Conservation (phyloP, 2,797 vertebrate species). For the Parotocinclus haroldoi region DNA sequence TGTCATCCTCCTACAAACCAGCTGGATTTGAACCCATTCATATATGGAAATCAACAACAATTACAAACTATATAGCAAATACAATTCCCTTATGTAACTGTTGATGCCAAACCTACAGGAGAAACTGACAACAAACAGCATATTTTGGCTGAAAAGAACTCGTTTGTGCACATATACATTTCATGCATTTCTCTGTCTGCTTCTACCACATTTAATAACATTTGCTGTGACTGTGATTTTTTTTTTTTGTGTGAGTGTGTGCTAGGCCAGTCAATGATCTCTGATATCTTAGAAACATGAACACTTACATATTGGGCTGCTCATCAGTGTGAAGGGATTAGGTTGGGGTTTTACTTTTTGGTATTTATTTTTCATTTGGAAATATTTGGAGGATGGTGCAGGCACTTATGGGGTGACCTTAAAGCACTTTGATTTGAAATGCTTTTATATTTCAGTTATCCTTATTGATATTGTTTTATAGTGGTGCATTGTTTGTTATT, state of each 20-base stretch:
- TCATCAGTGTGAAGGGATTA: constrained; percentile 31
- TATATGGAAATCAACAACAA: no score
- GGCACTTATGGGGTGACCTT: constrained; percentile 52
- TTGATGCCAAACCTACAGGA: no score
- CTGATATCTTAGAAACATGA: constrained; percentile 50
- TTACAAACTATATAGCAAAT: no score
- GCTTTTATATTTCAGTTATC: constrained; percentile 48
- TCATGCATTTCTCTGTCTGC: no score
- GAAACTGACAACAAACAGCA: no score
- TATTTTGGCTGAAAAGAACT: no score
- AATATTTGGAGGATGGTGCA: constrained; percentile 16
- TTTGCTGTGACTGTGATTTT: constrained; percentile 15
- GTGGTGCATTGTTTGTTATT: constrained; percentile 36
- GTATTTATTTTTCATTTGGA: constrained; percentile 33
- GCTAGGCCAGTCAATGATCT: constrained; percentile 25
- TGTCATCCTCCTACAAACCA: no score
- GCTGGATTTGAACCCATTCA: no score
- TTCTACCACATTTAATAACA: not conserved
- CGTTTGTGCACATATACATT: no score
- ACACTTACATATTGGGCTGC: constrained; percentile 11
- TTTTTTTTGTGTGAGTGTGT: constrained; percentile 23
- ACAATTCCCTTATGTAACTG: no score
- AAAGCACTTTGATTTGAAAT: constrained; percentile 43
- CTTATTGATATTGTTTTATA: constrained; percentile 49
- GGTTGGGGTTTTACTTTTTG: constrained; percentile 34